phyloP scores from a whole-genome alignment of 2,888 invertebrate species.

The Selenia dentaria region DNA sequence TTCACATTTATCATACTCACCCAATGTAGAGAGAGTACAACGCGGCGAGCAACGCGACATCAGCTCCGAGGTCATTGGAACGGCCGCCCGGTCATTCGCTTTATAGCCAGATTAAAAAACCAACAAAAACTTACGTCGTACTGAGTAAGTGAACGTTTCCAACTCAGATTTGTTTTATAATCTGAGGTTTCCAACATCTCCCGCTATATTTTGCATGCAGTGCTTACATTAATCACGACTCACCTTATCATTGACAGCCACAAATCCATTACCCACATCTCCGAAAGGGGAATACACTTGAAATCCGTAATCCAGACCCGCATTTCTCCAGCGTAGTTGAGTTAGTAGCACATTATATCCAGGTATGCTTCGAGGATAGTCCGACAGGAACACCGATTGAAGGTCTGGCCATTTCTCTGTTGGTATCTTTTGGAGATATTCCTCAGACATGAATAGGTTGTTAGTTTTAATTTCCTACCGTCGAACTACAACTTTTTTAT shows the following conservation, averaged over 20 bases:
- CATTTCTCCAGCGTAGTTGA: constrained; percentile 51
- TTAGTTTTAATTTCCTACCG: not conserved
- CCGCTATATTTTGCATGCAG: too few relatives aligned
- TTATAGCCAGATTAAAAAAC: too few relatives aligned
- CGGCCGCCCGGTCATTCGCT: too few relatives aligned
- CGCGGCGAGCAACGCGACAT: too few relatives aligned
- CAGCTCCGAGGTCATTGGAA: too few relatives aligned
- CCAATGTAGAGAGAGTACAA: too few relatives aligned
- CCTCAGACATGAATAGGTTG: constrained; percentile 13
- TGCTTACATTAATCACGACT: not conserved
- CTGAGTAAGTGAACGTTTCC: too few relatives aligned
- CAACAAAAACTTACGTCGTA: too few relatives aligned
- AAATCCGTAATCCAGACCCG: constrained; percentile 47
- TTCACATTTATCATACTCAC: too few relatives aligned
- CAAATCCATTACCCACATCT: constrained; percentile 60
- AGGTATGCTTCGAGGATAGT: constrained; percentile 58
- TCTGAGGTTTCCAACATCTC: too few relatives aligned
- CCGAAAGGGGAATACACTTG: constrained; percentile 71
- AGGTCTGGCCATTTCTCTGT: constrained; percentile 46
- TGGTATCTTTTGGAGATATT: constrained; percentile 40
- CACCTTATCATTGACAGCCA: constrained; percentile 58
- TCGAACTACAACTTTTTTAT: too few relatives aligned
- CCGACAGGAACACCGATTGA: constrained; percentile 37
- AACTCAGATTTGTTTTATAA: too few relatives aligned
- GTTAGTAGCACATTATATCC: constrained; percentile 61